Evolutionary conservation across 2,888 invertebrate species (phyloP).

Genomic region (Hedychridium roseum): DNA sequence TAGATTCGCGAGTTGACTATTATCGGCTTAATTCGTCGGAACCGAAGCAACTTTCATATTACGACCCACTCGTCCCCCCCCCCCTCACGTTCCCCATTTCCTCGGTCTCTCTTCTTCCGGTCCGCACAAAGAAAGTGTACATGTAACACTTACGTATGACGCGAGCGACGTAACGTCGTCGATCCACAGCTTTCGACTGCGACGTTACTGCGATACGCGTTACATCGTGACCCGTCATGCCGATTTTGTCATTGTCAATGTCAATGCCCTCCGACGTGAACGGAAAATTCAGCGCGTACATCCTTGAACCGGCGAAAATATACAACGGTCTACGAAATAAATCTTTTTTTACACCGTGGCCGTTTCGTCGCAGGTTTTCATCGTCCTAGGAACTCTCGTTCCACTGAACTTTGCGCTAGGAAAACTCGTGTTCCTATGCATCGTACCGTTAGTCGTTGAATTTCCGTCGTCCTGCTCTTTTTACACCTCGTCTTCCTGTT

Average conservation of each 20-base stretch:
- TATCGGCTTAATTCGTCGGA: constrained; percentile 31
- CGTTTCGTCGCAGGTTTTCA: too few species aligned
- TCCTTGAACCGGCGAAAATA: too few species aligned
- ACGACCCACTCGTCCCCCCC: constrained; percentile 15
- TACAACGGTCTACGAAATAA: too few species aligned
- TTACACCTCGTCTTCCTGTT: constrained; percentile 6
- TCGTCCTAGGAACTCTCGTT: too few species aligned
- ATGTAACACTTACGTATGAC: constrained; percentile 59
- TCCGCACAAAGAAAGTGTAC: constrained; percentile 54
- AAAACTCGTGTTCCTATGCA: constrained; percentile 2
- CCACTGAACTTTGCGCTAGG: too few species aligned
- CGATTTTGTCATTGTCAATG: constrained; percentile 45
- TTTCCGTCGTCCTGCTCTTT: constrained; percentile 6
- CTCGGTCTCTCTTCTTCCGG: constrained; percentile 15
- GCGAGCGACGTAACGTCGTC: constrained; percentile 42
- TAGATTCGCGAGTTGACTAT: too few species aligned
- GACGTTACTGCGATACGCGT: constrained; percentile 10
- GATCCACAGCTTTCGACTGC: constrained; percentile 25
- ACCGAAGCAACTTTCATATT: constrained; percentile 46
- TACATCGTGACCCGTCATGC: constrained; percentile 6
- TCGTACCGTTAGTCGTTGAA: constrained; percentile 7
- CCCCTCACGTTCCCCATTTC: constrained; percentile 6
- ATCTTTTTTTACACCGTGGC: too few species aligned
- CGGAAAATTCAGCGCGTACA: neutral
- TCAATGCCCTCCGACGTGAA: constrained; percentile 35